Percentiles rank a stretch among this genome's conserved stretches.
Evolutionary conservation across 2,797 vertebrate species (phyloP).

Genomic region (Sebastes variabilis): DNA sequence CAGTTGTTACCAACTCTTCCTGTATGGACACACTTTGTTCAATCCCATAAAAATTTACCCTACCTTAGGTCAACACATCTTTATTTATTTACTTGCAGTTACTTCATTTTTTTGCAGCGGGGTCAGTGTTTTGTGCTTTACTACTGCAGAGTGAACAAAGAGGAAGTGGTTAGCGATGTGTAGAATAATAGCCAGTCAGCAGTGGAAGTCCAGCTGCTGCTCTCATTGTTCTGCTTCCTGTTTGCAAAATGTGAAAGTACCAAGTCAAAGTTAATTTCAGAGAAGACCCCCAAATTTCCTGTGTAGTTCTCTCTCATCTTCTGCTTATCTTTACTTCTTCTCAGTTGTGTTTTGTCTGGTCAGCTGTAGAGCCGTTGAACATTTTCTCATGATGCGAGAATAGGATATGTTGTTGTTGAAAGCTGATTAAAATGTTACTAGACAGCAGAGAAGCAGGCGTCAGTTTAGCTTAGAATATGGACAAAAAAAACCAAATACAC

Average conservation of each 20-base stretch:
- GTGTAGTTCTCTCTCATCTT: not conserved
- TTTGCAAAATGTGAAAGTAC: slow-evolving; percentile 62
- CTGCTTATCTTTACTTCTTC: slow-evolving; percentile 1
- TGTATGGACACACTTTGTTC: not conserved
- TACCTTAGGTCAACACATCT: not conserved
- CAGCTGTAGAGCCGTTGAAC: not conserved
- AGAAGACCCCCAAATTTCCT: slow-evolving; percentile 14
- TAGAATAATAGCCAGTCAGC: slow-evolving; percentile 33
- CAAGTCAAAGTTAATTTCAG: slow-evolving; percentile 16
- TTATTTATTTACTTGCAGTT: not conserved
- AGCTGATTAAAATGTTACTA: not conserved
- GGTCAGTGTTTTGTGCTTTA: not conserved
- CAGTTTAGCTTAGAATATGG: not conserved
- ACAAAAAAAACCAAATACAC: not conserved
- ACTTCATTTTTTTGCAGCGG: not conserved
- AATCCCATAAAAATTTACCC: not conserved
- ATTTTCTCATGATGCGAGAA: not conserved
- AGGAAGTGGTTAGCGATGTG: slow-evolving; percentile 45
- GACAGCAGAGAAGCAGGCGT: not conserved
- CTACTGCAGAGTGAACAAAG: slow-evolving; percentile 20
- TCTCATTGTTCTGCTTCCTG: slow-evolving; percentile 80
- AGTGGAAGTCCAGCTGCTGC: slow-evolving; percentile 50
- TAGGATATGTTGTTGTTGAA: not conserved
- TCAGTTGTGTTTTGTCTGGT: not conserved
- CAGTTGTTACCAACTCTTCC: not conserved